These are phyloP conservation scores for Promerops cafer DNA, from an alignment of 2,113 vertebrate genomes.

Conservation along the genomic window DNA sequence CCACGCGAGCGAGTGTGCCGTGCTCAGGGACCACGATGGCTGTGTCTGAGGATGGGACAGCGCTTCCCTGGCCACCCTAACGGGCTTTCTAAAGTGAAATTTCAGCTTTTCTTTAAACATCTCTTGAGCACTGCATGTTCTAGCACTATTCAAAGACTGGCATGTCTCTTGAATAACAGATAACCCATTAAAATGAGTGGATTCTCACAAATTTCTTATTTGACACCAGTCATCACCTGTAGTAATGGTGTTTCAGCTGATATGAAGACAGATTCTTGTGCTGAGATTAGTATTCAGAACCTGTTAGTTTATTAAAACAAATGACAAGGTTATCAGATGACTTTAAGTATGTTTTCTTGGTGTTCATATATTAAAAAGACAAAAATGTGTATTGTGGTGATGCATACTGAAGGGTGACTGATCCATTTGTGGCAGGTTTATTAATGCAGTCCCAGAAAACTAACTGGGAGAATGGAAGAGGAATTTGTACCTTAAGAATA, in stretches of 20 bases:
- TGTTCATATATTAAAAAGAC: neutral
- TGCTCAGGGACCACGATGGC: accelerated
- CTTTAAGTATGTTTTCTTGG: neutral
- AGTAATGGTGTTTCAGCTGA: neutral
- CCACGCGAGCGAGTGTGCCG: accelerated
- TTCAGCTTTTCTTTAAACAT: neutral
- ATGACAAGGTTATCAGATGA: neutral
- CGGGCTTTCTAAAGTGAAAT: neutral
- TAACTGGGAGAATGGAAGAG: neutral
- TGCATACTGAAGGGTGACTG: neutral
- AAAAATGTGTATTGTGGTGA: neutral
- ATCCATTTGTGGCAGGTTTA: neutral
- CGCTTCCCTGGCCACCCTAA: neutral
- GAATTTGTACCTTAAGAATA: neutral
- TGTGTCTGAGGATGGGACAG: neutral
- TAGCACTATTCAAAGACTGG: neutral
- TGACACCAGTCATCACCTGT: neutral
- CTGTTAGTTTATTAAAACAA: neutral
- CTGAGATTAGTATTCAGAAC: neutral
- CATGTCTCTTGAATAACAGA: neutral
- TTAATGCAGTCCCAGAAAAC: neutral
- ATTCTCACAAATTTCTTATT: neutral
- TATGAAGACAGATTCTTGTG: neutral
- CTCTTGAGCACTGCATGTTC: neutral
- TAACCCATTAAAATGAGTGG: neutral